phyloP scores from a whole-genome alignment of 2,797 vertebrate genomes.

The Mormyrus hasselquistii region DNA sequence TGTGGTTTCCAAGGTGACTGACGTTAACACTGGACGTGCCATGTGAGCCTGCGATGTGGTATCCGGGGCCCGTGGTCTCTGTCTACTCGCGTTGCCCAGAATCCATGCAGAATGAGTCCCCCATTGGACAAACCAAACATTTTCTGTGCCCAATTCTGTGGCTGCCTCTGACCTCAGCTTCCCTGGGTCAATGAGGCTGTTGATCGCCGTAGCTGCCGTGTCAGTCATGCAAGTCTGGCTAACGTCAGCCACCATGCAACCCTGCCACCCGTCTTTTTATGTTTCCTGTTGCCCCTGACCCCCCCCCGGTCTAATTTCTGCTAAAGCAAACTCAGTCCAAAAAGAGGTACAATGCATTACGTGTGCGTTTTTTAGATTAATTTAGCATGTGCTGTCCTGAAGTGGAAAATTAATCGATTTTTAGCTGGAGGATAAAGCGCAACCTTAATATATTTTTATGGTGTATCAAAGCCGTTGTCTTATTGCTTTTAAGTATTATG shows the following conservation, averaged over 20 bases:
- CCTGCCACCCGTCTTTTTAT: constrained; percentile 1
- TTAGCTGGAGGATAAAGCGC: constrained; percentile 4
- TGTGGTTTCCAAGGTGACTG: constrained; percentile 20
- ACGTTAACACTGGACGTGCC: neutral
- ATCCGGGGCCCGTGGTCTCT: no score
- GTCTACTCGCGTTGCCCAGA: neutral
- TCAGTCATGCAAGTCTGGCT: neutral
- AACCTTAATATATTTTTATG: neutral
- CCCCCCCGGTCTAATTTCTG: constrained; percentile 15
- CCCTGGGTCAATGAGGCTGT: neutral
- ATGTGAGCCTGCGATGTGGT: neutral
- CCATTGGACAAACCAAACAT: neutral
- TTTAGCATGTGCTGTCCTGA: constrained; percentile 14
- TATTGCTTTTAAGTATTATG: neutral
- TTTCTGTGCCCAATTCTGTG: neutral
- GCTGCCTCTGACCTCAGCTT: neutral
- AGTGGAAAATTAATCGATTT: neutral
- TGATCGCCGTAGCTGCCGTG: neutral
- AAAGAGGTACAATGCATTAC: neutral
- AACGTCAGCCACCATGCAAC: neutral
- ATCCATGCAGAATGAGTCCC: neutral
- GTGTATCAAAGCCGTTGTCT: neutral
- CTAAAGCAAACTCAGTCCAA: constrained; percentile 12
- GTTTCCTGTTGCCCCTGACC: neutral
- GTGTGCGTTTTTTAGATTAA: neutral